Conservation (phyloP, 2,797 vertebrate species). For the Parauchenoglanis punctatus region DNA sequence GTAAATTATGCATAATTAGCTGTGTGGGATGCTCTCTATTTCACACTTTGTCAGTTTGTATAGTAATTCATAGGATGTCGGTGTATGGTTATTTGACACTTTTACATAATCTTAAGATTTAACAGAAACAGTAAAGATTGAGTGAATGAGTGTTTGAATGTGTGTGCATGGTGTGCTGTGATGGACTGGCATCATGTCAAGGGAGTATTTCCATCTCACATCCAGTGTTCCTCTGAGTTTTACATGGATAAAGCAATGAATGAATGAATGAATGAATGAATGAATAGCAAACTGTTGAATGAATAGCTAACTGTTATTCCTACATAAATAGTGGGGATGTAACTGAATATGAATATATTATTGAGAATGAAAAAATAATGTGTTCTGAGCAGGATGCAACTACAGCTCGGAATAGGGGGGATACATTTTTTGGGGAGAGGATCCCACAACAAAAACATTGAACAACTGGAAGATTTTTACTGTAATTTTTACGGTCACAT, state of each 20-base stretch:
- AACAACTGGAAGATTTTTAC: not conserved
- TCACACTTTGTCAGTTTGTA: slow-evolving; percentile 21
- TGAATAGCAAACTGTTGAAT: not conserved
- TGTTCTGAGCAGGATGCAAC: not conserved
- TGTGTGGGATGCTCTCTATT: slow-evolving; percentile 17
- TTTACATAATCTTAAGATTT: not conserved
- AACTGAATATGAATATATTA: not conserved
- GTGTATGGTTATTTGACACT: not conserved
- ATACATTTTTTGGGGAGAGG: not conserved
- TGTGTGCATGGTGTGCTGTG: not conserved
- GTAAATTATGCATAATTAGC: slow-evolving; percentile 29
- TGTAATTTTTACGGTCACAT: not conserved
- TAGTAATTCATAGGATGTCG: slow-evolving; percentile 1
- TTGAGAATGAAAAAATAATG: not conserved
- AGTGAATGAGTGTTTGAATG: not conserved
- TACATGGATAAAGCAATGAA: not conserved
- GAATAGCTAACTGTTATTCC: not conserved
- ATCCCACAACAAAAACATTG: not conserved
- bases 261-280: not conserved
- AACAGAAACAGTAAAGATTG: not conserved
- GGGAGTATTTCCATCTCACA: not conserved
- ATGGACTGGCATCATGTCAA: not conserved
- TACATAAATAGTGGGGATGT: not conserved
- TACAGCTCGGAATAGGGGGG: not conserved
- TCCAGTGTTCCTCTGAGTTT: not conserved